Evolutionary conservation across 2,113 vertebrate species (phyloP), one percentile per base, ranked within the genome.

Genomic region (Xiphophorus hellerii): DNA sequence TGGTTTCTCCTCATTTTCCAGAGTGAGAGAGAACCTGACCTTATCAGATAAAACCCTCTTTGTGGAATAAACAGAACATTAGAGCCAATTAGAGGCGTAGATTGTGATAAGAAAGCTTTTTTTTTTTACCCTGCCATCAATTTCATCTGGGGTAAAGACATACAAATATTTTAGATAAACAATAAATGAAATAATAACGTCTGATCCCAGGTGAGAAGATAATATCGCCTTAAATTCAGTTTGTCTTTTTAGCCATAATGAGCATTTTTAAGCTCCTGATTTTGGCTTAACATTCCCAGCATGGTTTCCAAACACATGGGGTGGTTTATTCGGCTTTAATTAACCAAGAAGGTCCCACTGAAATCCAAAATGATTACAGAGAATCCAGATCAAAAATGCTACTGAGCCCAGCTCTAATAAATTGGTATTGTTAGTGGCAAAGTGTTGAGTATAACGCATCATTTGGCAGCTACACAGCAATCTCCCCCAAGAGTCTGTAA

Each of bases 1-100:
- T 63, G 67, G 73, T 76, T 84, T 83, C 71, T 81, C 69, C 66
- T 81, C 62, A 82, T 85, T 79, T 87, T 70, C 71, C 29, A 5
- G 71, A 39, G 68, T 4, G 30, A 65, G 39, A 62, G 73, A 71
- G 75, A 28, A 72, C 74, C 68, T 60, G 70, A 79, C 51, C 62
- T 10, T 60, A 77, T 87, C 22, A 29, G 66, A 62, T 67, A 84
- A 28, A 84, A 82, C 77, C 70, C 66, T 79, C 72, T 42, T 75
- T 61, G 3, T 69, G 5, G 37, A 42, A 28, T 42, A 73, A 70
- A 79, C 58, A 71, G 72, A 39, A 60, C 42, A 62, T 58, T 35
- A 48, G n/a, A 68, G 37, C 37, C 51, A 73, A 86, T 80, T 62
- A 73, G 69, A 62, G 67, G 66, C 62, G 17, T 61, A 30, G 51